A percentile compares a stretch with the other conserved stretches of the same genome.
These are phyloP conservation scores for Anarhynchus alexandrinus DNA, from an alignment of 2,113 vertebrate species.

Conservation along the genomic window DNA sequence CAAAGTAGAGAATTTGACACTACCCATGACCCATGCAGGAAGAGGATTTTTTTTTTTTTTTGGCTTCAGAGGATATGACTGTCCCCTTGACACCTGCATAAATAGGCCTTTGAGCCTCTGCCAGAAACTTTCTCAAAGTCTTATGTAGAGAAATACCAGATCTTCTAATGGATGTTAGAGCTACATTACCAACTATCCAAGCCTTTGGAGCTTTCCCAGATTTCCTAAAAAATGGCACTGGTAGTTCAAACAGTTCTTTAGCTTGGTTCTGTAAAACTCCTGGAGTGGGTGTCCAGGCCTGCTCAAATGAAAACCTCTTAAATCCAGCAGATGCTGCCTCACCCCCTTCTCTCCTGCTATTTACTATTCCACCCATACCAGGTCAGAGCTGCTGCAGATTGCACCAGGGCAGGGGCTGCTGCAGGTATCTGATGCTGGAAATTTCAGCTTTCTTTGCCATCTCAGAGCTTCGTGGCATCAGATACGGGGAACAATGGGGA, in stretches of 20 bases:
- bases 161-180: not conserved
- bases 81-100: constrained; percentile 9
- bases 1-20: not conserved
- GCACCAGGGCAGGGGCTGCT: not conserved
- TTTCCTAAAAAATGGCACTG: not conserved
- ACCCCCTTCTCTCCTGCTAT: not conserved
- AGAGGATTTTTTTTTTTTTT: not conserved
- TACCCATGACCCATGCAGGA: not conserved
- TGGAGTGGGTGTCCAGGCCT: constrained; percentile 32
- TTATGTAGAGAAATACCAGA: not conserved
- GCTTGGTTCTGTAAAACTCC: not conserved
- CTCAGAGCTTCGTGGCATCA: not conserved
- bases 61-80: not conserved
- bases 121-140: constrained; percentile 14
- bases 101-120: not conserved
- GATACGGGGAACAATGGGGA: not conserved
- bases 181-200: not conserved
- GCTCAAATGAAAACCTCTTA: not conserved
- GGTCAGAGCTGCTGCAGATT: not conserved
- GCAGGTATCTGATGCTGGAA: constrained; percentile 39
- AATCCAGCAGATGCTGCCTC: constrained; percentile 41
- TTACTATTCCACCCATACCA: constrained; percentile 48
- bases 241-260: constrained; percentile 13
- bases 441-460: constrained; percentile 2
- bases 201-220: not conserved